Conservation (phyloP, 2,888 invertebrate genomes). For the Alentia gelatinosa region DNA sequence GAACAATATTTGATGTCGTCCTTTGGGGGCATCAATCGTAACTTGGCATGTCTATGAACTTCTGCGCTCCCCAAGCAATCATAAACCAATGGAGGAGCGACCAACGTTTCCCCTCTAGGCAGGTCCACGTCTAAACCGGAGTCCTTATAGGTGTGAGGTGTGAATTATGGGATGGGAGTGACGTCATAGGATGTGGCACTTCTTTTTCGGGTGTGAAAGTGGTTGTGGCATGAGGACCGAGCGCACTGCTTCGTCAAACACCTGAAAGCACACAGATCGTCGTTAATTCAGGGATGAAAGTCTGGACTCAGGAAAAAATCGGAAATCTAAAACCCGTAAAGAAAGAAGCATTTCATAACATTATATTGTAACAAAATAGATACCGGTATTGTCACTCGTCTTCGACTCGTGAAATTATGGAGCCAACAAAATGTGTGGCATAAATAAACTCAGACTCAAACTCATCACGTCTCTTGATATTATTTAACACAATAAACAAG, state of each 20-base stretch:
- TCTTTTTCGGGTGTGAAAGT: slow-evolving; percentile 88
- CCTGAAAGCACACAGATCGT: slow-evolving; percentile 83
- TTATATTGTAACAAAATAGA: background rate
- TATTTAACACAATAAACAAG: no score
- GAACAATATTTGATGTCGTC: background rate
- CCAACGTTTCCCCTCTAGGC: no score
- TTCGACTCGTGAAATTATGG: no score
- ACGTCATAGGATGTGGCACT: slow-evolving; percentile 72
- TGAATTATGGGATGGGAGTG: slow-evolving; percentile 37
- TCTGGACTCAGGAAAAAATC: background rate
- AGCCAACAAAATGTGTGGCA: no score
- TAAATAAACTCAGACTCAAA: no score
- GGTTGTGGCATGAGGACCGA: slow-evolving; percentile 98
- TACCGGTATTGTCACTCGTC: no score
- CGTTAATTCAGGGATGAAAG: no score
- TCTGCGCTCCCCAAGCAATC: background rate
- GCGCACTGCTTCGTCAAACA: slow-evolving; percentile 99
- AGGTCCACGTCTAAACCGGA: background rate
- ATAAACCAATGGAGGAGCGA: no score
- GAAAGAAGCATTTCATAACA: no score
- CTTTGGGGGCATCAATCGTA: background rate
- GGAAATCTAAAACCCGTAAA: no score
- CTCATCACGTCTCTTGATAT: no score
- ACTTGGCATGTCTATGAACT: background rate
- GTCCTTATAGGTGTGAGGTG: slow-evolving; percentile 18